These are phyloP conservation scores for Baccha elongata DNA, from an alignment of 2,888 invertebrate species.

Conservation along the genomic window DNA sequence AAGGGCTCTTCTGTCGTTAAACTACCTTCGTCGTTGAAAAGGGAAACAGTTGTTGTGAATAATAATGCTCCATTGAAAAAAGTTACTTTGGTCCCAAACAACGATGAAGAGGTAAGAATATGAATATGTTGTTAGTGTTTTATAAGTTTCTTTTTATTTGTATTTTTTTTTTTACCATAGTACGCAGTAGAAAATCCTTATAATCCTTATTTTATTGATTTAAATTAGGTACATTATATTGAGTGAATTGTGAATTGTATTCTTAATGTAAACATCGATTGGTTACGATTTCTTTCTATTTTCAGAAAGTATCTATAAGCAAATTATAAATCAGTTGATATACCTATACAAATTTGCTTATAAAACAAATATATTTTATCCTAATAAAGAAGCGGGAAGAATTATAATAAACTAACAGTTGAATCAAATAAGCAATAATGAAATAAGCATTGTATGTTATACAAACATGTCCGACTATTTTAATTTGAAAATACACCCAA, in stretches of 20 bases:
- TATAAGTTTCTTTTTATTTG: conserved; percentile 31
- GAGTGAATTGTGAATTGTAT: too few species aligned
- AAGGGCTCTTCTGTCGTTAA: conserved; percentile 81
- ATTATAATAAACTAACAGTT: conserved; percentile 10
- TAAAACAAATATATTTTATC: conserved; percentile 2
- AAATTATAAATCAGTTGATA: conserved; percentile 1
- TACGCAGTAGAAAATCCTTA: conserved; percentile 1
- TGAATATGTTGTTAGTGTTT: conserved; percentile 34
- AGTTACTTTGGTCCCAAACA: conserved; percentile 82
- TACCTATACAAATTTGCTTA: background rate
- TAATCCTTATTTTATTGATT: too few species aligned
- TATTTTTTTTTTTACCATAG: too few species aligned
- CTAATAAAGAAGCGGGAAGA: conserved; percentile 13
- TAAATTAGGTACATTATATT: too few species aligned
- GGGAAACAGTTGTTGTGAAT: conserved; percentile 82
- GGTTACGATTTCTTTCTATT: too few species aligned
- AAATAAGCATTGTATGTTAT: conserved; percentile 8
- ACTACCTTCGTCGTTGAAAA: conserved; percentile 80
- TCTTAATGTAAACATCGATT: too few species aligned
- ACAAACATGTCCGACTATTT: too few species aligned
- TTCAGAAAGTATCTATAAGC: too few species aligned
- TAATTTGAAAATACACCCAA: too few species aligned
- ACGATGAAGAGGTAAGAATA: conserved; percentile 81
- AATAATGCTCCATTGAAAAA: conserved; percentile 82
- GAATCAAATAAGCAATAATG: background rate